Conservation (phyloP, 1,140 invertebrate genomes). For the Notospermus geniculatus region DNA sequence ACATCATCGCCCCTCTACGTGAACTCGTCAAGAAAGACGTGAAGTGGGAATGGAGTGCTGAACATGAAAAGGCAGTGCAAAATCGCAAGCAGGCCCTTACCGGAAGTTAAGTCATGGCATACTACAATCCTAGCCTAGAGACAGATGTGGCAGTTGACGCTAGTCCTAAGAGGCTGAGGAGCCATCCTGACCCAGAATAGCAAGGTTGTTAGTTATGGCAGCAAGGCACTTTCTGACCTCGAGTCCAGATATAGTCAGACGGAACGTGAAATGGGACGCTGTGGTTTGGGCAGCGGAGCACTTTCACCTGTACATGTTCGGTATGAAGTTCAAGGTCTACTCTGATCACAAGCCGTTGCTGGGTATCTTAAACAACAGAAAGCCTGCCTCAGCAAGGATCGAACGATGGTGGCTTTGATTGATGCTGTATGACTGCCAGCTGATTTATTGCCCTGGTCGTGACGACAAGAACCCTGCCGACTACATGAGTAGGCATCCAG, state of each 20-base stretch:
- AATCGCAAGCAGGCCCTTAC: too few species aligned
- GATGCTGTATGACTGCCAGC: too few species aligned
- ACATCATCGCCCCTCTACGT: background rate
- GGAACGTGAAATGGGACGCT: slow-evolving; percentile 21
- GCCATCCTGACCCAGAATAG: background rate
- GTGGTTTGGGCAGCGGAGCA: slow-evolving; percentile 24
- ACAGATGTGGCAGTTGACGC: too few species aligned
- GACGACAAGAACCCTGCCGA: background rate
- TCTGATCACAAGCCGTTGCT: slow-evolving; percentile 24
- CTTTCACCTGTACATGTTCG: slow-evolving; percentile 24
- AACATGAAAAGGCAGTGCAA: too few species aligned
- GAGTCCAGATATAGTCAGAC: slow-evolving; percentile 26
- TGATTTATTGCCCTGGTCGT: background rate
- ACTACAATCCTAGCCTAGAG: too few species aligned
- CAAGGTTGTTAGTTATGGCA: background rate
- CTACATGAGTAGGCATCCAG: background rate
- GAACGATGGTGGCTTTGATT: slow-evolving; percentile 28
- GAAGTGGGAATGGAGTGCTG: too few species aligned
- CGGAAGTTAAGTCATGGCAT: too few species aligned
- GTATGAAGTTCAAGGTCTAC: slow-evolving; percentile 16
- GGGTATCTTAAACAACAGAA: slow-evolving; percentile 21
- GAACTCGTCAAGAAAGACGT: too few species aligned
- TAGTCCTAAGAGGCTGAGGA: too few species aligned
- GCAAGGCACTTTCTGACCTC: slow-evolving; percentile 11
- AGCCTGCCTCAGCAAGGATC: too few species aligned